These are phyloP conservation scores for Ectobius pallidus DNA, from an alignment of 2,888 invertebrate genomes.

Conservation along the genomic window DNA sequence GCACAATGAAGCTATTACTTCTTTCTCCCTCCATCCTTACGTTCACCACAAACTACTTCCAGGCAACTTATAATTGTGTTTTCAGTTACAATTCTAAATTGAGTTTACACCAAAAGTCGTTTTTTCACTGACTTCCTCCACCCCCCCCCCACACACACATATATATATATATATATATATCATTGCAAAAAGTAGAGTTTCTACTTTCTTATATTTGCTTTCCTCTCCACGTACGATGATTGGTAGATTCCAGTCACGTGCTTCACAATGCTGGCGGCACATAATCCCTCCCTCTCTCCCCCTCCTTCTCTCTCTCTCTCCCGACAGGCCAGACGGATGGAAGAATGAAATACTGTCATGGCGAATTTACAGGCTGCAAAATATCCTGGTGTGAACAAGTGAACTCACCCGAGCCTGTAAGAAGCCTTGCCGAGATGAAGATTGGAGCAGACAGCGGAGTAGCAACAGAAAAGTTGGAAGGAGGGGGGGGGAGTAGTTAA, in stretches of 20 bases:
- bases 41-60: too few relatives aligned
- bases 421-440: too few relatives aligned
- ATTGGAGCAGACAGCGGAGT: background rate
- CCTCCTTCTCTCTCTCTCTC: background rate
- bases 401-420: background rate
- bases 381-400: constrained; percentile 13
- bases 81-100: background rate
- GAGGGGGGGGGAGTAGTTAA: too few relatives aligned
- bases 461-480: too few relatives aligned
- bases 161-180: too few relatives aligned
- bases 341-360: constrained; percentile 18
- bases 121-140: background rate
- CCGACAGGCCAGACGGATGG: background rate
- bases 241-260: constrained; percentile 17
- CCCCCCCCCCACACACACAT: too few relatives aligned
- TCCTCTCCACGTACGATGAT: constrained; percentile 13
- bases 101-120: background rate
- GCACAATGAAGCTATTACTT: too few relatives aligned
- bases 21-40: background rate
- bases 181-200: background rate
- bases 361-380: constrained; percentile 12
- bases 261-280: constrained; percentile 12
- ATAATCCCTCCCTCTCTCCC: background rate
- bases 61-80: too few relatives aligned
- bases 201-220: constrained; percentile 12